Percentiles rank a stretch among this genome's conserved stretches.
phyloP scores from a whole-genome alignment of 2,888 invertebrate genomes.

The Amorpha juglandis region DNA sequence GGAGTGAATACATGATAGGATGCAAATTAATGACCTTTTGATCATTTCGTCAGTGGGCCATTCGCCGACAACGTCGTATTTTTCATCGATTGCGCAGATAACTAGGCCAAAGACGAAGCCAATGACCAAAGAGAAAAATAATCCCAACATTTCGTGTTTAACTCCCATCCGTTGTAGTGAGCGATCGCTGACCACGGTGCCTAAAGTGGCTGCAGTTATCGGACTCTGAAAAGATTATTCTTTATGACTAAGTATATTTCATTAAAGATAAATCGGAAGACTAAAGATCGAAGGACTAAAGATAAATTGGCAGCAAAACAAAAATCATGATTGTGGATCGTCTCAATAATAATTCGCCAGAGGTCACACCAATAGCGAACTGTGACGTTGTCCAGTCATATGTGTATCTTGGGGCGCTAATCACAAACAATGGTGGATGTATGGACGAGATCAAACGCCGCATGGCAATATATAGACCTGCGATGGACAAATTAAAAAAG shows the following conservation, averaged over 20 bases:
- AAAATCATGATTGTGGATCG: no score
- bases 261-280: neutral
- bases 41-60: conserved; percentile 88
- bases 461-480: no score
- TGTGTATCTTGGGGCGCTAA: no score
- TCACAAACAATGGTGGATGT: no score
- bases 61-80: conserved; percentile 80
- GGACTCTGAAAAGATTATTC: conserved; percentile 88
- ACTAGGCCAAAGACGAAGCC: conserved; percentile 88
- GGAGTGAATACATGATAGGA: neutral
- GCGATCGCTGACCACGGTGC: conserved; percentile 87
- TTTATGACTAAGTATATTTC: neutral
- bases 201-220: conserved; percentile 90
- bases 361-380: no score
- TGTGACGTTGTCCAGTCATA: no score
- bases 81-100: conserved; percentile 82
- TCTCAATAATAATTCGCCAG: no score
- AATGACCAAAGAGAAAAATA: conserved; percentile 86
- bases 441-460: no score
- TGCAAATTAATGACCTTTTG: conserved; percentile 65
- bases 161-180: conserved; percentile 87
- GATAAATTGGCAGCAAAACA: no score
- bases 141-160: conserved; percentile 87
- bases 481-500: no score
- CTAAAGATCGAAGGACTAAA: no score